A percentile compares a stretch with the other conserved stretches of the same genome.
Conservation (phyloP, 2,888 invertebrate genomes). For the Galeopsomyia nigrocyanea region DNA sequence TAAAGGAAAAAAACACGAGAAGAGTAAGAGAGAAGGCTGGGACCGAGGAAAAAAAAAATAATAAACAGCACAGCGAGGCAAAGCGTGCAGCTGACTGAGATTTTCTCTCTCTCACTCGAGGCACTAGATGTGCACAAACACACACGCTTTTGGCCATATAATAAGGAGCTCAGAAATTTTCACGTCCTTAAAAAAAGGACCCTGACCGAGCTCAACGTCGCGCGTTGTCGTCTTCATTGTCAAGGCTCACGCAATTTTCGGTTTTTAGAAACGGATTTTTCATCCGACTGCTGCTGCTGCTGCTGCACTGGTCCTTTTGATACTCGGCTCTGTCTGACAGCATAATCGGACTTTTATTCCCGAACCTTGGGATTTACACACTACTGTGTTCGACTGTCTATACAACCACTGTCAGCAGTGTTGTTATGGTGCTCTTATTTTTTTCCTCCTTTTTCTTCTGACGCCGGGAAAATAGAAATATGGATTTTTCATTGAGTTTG, state of each 20-base stretch:
- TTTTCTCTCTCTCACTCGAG: slow-evolving; percentile 31
- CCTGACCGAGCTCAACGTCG: slow-evolving; percentile 35
- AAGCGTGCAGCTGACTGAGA: slow-evolving; percentile 45
- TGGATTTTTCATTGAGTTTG: slow-evolving; percentile 38
- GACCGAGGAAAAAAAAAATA: slow-evolving; percentile 19
- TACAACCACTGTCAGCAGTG: not conserved
- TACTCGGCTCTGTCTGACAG: slow-evolving; percentile 33
- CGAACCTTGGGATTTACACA: slow-evolving; percentile 18
- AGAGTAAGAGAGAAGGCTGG: slow-evolving; percentile 12
- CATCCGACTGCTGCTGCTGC: slow-evolving; percentile 21
- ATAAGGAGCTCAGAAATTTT: slow-evolving; percentile 23
- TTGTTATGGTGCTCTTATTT: not conserved
- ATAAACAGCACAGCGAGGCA: slow-evolving; percentile 21
- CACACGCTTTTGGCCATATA: no score
- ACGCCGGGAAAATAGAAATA: slow-evolving; percentile 18
- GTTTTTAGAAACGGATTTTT: slow-evolving; percentile 46
- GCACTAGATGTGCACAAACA: not conserved
- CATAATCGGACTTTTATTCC: slow-evolving; percentile 46
- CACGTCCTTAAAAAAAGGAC: slow-evolving; percentile 22
- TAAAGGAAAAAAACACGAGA: not conserved
- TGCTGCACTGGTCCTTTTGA: slow-evolving; percentile 12
- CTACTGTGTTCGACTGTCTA: not conserved
- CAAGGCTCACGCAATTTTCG: slow-evolving; percentile 42
- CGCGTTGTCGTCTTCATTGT: slow-evolving; percentile 30
- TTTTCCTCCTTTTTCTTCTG: not conserved